Percentiles rank a stretch among this genome's conserved stretches.
phyloP scores from a whole-genome alignment of 2,888 invertebrate species.

The Sceliomorpha sp. region DNA sequence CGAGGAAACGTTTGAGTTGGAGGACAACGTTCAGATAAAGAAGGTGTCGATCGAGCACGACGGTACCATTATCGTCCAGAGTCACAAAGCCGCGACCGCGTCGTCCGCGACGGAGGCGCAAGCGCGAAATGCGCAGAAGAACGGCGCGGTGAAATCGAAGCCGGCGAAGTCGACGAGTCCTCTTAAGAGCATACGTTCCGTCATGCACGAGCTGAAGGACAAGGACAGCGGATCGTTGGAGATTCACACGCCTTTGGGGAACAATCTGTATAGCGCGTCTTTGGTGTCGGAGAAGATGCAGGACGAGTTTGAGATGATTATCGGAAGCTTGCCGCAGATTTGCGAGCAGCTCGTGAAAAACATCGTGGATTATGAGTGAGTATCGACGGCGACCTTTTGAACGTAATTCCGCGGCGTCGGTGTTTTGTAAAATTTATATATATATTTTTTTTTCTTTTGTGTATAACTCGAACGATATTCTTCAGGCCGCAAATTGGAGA shows the following conservation, averaged over 20 bases:
- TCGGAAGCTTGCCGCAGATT: constrained; percentile 32
- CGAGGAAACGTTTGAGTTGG: constrained; percentile 29
- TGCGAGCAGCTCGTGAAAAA: constrained; percentile 50
- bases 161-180: background rate
- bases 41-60: constrained; percentile 9
- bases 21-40: constrained; percentile 42
- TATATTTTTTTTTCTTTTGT: too few relatives aligned
- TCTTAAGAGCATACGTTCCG: background rate
- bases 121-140: background rate
- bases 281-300: constrained; percentile 29
- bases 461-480: constrained; percentile 2
- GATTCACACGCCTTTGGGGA: constrained; percentile 46
- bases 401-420: too few relatives aligned
- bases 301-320: constrained; percentile 38
- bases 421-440: too few relatives aligned
- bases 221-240: constrained; percentile 40
- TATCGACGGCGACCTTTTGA: too few relatives aligned
- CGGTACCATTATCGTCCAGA: constrained; percentile 1
- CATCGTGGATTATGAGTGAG: too few relatives aligned
- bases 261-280: constrained; percentile 53
- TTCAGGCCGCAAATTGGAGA: constrained; percentile 63
- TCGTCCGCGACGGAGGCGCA: background rate
- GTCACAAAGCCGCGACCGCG: background rate
- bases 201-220: constrained; percentile 31
- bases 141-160: background rate